phyloP scores from a whole-genome alignment of 1,140 invertebrate genomes.

The Chymomyza costata region DNA sequence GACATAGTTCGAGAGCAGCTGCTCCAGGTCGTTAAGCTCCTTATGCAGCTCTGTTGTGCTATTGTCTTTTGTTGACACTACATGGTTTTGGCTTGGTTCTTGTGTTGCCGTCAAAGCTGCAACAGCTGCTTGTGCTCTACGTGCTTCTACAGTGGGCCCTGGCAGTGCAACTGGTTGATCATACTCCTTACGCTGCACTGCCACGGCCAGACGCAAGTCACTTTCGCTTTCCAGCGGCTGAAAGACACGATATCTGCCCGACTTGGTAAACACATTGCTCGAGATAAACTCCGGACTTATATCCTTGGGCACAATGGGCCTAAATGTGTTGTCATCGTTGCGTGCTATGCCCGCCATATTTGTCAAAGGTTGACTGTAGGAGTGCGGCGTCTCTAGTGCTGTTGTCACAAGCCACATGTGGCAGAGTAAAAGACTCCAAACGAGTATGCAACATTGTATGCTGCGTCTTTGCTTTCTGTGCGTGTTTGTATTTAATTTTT shows the following conservation, averaged over 20 bases:
- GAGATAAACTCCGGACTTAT: slow-evolving; percentile 66
- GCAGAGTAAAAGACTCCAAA: slow-evolving; percentile 18
- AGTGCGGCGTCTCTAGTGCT: neutral
- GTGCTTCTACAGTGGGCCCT: neutral
- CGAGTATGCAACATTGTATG: slow-evolving; percentile 1
- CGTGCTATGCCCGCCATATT: slow-evolving; percentile 46
- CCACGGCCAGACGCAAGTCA: slow-evolving; percentile 49
- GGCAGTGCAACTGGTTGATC: slow-evolving; percentile 9
- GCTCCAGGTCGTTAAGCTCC: slow-evolving; percentile 51
- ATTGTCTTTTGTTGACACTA: neutral
- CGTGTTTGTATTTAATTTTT: slow-evolving; percentile 61
- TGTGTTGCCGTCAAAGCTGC: slow-evolving; percentile 1
- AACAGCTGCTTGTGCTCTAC: neutral
- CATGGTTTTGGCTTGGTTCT: neutral
- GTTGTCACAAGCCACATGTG: slow-evolving; percentile 22
- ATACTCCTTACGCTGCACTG: slow-evolving; percentile 49
- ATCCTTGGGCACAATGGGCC: slow-evolving; percentile 60
- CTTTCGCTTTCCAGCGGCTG: slow-evolving; percentile 59
- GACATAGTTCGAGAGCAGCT: slow-evolving; percentile 61
- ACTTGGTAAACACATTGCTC: slow-evolving; percentile 66
- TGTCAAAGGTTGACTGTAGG: slow-evolving; percentile 59
- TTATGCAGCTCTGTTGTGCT: slow-evolving; percentile 22
- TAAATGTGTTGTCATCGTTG: slow-evolving; percentile 57
- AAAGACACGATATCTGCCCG: slow-evolving; percentile 67
- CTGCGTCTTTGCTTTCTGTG: slow-evolving; percentile 54